These are phyloP conservation scores for Biston stratarius DNA, from an alignment of 2,888 invertebrate genomes.

Conservation along the genomic window DNA sequence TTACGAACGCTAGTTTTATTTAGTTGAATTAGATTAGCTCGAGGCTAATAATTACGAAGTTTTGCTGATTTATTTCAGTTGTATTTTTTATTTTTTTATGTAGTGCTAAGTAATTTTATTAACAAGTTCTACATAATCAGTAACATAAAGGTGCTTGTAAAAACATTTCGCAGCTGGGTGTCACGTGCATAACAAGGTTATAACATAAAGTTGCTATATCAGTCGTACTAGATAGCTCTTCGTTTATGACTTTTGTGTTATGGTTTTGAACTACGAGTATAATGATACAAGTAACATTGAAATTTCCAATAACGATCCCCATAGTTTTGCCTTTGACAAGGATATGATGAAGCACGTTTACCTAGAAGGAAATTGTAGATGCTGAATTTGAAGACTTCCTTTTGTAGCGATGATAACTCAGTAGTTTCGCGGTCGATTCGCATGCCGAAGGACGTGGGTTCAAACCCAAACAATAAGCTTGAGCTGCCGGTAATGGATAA, in stretches of 20 bases:
- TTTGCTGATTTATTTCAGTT: neutral
- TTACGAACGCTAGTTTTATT: too few relatives aligned
- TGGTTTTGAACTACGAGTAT: neutral
- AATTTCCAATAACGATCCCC: slow-evolving; percentile 1
- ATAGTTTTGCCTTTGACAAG: neutral
- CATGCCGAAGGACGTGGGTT: too few relatives aligned
- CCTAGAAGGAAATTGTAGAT: too few relatives aligned
- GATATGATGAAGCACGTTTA: too few relatives aligned
- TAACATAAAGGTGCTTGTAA: neutral
- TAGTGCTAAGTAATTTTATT: neutral
- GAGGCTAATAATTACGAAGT: too few relatives aligned
- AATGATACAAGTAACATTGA: slow-evolving; percentile 10
- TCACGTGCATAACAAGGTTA: neutral
- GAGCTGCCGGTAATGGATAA: too few relatives aligned
- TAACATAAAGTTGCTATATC: slow-evolving; percentile 11
- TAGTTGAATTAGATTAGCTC: too few relatives aligned
- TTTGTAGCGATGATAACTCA: too few relatives aligned
- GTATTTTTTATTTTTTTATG: neutral
- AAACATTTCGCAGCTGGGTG: slow-evolving; percentile 1
- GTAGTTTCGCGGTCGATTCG: too few relatives aligned
- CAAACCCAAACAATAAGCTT: too few relatives aligned
- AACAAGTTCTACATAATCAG: slow-evolving; percentile 4
- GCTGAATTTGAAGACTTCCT: too few relatives aligned
- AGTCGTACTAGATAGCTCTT: slow-evolving; percentile 18
- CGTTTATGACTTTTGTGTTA: neutral